Conservation (phyloP, 2,113 vertebrate species). For the Leucoraja erinaceus region DNA sequence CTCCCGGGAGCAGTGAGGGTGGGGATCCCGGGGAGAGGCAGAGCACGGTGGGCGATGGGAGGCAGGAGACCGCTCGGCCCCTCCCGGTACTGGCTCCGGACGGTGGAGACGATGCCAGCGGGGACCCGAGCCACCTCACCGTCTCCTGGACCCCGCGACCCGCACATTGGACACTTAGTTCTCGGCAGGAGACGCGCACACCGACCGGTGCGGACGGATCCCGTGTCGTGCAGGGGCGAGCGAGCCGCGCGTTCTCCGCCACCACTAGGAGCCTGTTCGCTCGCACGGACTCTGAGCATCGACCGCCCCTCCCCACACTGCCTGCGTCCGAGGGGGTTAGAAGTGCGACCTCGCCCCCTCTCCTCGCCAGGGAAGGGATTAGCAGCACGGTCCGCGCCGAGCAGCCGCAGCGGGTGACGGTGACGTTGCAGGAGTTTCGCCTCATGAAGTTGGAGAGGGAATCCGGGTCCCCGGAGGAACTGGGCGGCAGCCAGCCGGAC, state of each 20-base stretch:
- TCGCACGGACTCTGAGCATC: background rate
- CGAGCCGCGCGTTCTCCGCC: background rate
- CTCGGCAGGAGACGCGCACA: too few species aligned
- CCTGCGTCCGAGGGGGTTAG: too few species aligned
- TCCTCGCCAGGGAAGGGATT: too few species aligned
- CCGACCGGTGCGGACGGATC: background rate
- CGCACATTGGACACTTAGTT: background rate
- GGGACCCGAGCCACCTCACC: background rate
- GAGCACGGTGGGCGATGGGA: background rate
- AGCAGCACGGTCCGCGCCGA: background rate
- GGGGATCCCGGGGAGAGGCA: background rate
- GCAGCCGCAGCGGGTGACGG: background rate
- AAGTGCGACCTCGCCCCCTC: background rate
- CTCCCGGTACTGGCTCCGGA: background rate
- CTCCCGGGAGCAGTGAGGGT: background rate
- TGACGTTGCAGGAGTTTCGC: too few species aligned
- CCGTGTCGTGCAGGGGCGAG: too few species aligned
- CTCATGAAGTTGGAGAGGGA: background rate
- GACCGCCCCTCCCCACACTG: background rate
- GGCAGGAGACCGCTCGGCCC: background rate
- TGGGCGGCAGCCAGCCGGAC: background rate
- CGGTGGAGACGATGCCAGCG: too few species aligned
- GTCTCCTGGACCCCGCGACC: too few species aligned
- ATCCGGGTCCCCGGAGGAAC: background rate
- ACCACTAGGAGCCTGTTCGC: background rate